phyloP scores from a whole-genome alignment of 2,888 invertebrate genomes.

The Xylota segnis region DNA sequence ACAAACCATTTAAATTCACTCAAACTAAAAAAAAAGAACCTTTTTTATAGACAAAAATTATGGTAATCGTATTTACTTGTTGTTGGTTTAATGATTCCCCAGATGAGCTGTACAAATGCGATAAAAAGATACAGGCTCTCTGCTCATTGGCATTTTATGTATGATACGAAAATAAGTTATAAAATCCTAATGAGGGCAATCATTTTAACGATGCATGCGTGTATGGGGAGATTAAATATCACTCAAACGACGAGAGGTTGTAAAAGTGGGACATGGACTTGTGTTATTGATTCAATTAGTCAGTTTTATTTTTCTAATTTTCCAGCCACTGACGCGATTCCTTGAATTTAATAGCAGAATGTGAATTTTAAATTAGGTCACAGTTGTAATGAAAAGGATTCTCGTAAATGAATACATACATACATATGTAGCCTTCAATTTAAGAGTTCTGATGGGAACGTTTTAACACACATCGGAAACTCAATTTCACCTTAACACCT shows the following conservation, averaged over 20 bases:
- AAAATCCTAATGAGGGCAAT: slow-evolving; percentile 67
- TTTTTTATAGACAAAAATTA: slow-evolving; percentile 64
- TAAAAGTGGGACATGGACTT: slow-evolving; percentile 51
- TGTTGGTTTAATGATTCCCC: slow-evolving; percentile 49
- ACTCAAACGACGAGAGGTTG: slow-evolving; percentile 44
- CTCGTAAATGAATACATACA: not conserved
- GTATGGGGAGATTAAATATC: slow-evolving; percentile 50
- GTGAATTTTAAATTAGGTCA: slow-evolving; percentile 16
- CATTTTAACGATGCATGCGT: slow-evolving; percentile 66
- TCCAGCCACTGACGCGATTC: not conserved
- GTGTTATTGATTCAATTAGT: slow-evolving; percentile 68
- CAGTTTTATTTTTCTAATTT: slow-evolving; percentile 29
- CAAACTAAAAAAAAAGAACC: slow-evolving; percentile 5
- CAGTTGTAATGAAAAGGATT: not conserved
- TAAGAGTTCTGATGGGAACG: too few relatives aligned
- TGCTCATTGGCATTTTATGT: slow-evolving; percentile 44
- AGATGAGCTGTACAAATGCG: slow-evolving; percentile 74
- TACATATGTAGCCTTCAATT: too few relatives aligned
- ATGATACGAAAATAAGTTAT: slow-evolving; percentile 56
- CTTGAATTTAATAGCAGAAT: slow-evolving; percentile 13
- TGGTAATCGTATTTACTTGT: slow-evolving; percentile 66
- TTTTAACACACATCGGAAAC: not conserved
- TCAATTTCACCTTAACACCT: not conserved
- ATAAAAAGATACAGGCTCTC: slow-evolving; percentile 62
- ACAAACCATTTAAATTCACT: not conserved